Conservation (phyloP, 2,888 invertebrate species). For the Pediacus dermestoides region DNA sequence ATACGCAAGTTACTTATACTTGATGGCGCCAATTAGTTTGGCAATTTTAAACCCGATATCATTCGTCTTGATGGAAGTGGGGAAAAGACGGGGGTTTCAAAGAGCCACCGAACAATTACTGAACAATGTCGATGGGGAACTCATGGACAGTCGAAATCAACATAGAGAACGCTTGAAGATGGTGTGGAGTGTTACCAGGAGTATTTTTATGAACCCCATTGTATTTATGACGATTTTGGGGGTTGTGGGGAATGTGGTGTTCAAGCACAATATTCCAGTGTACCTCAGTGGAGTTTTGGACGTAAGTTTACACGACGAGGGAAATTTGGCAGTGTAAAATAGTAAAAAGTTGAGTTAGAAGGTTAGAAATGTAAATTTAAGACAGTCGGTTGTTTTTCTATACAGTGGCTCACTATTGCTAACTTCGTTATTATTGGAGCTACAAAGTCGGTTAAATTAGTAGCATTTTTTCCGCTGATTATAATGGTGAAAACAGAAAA, state of each 20-base stretch:
- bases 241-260: slow-evolving; percentile 77
- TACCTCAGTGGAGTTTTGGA: slow-evolving; percentile 72
- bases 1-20: slow-evolving; percentile 84
- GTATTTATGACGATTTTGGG: slow-evolving; percentile 92
- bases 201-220: slow-evolving; percentile 82
- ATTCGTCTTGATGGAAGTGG: slow-evolving; percentile 83
- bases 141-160: slow-evolving; percentile 24
- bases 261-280: slow-evolving; percentile 73
- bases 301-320: slow-evolving; percentile 57
- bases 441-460: too few species aligned
- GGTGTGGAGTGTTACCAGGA: slow-evolving; percentile 54
- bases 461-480: too few species aligned
- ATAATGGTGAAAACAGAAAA: too few species aligned
- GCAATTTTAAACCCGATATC: slow-evolving; percentile 90
- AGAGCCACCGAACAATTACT: slow-evolving; percentile 28
- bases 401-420: too few species aligned
- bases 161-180: slow-evolving; percentile 42
- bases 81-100: slow-evolving; percentile 51
- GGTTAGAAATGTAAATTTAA: too few species aligned
- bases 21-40: slow-evolving; percentile 91
- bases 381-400: too few species aligned
- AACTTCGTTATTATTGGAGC: slow-evolving; percentile 1
- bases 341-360: too few species aligned
- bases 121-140: slow-evolving; percentile 33
- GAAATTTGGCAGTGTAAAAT: too few species aligned